Conservation (phyloP, 2,113 vertebrate genomes). For the Burhinus oedicnemus region DNA sequence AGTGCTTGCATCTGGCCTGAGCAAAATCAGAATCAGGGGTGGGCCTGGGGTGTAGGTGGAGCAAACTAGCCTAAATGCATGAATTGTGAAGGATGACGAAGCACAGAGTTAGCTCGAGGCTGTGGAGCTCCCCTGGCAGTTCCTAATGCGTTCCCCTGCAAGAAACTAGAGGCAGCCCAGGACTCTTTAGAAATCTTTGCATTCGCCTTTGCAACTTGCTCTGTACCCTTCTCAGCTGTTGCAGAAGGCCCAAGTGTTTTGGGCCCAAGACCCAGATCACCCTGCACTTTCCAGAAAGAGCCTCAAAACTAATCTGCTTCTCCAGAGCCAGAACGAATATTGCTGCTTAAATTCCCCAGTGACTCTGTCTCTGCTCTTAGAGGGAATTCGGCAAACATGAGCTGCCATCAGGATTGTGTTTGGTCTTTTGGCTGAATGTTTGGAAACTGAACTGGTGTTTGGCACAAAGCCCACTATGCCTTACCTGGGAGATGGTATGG, state of each 20-base stretch:
- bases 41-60: not conserved
- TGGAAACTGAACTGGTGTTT: not conserved
- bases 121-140: not conserved
- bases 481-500: not conserved
- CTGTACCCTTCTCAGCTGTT: not conserved
- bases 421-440: not conserved
- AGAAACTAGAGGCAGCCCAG: not conserved
- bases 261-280: not conserved
- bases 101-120: not conserved
- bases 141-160: not conserved
- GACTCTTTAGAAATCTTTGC: not conserved
- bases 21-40: not conserved
- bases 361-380: not conserved
- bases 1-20: not conserved
- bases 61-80: not conserved
- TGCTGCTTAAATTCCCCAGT: not conserved
- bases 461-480: not conserved
- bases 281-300: not conserved
- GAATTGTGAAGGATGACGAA: not conserved
- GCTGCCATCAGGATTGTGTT: not conserved
- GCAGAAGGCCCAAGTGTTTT: not conserved
- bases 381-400: not conserved
- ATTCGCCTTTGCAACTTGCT: not conserved
- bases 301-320: not conserved
- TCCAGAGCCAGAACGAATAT: not conserved